phyloP scores from a whole-genome alignment of 2,113 vertebrate species.

The Austrofundulus limnaeus region DNA sequence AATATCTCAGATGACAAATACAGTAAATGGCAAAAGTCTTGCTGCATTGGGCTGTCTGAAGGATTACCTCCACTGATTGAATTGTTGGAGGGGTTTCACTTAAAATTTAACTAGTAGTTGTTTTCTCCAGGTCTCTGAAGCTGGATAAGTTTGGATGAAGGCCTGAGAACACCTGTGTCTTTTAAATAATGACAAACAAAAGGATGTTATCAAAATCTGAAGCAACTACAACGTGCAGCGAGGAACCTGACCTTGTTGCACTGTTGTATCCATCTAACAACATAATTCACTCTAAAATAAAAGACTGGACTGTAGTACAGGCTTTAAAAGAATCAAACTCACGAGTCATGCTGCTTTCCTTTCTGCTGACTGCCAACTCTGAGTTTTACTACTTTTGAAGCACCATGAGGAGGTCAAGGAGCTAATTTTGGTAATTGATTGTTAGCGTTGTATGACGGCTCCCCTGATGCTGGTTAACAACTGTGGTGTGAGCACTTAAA shows the following conservation, averaged over 20 bases:
- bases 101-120: slow-evolving; percentile 40
- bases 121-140: slow-evolving; percentile 24
- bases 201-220: neutral
- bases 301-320: neutral
- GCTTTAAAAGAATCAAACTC: slow-evolving; percentile 17
- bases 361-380: slow-evolving; percentile 49
- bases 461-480: slow-evolving; percentile 71
- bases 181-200: neutral
- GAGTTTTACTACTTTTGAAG: slow-evolving; percentile 41
- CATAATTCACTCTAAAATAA: neutral
- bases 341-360: slow-evolving; percentile 30
- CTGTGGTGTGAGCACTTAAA: slow-evolving; percentile 65
- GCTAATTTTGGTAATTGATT: slow-evolving; percentile 83
- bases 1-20: slow-evolving; percentile 67
- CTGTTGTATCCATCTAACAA: neutral
- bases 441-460: slow-evolving; percentile 79
- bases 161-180: slow-evolving; percentile 6
- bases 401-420: slow-evolving; percentile 59
- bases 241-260: no score
- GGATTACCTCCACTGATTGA: slow-evolving; percentile 59
- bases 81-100: slow-evolving; percentile 56
- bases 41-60: slow-evolving; percentile 63
- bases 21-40: slow-evolving; percentile 63
- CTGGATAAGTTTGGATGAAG: slow-evolving; percentile 13
- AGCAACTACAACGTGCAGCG: neutral